Base-by-base conservation (phyloP, 1,140 invertebrate genomes). In the Zaprionus vittiger region DNA sequence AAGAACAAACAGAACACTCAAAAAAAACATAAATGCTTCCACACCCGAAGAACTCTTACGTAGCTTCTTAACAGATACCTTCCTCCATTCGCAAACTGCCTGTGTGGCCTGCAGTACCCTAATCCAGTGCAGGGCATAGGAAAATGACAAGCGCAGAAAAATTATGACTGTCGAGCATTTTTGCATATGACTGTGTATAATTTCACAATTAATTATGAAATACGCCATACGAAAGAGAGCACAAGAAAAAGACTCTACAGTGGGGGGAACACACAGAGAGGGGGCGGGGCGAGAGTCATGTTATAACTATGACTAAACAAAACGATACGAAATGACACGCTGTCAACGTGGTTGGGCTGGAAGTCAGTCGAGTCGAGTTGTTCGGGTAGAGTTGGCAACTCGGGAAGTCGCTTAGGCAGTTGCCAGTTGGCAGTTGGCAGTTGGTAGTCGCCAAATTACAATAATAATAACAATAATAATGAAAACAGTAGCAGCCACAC, bases 161-260 rank as follows among this genome's bases (percentile, higher is more conserved):
- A 81, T 79, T 81, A 79, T 57, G 68, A 73, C 57, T 83, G 70
- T 73, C 73, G 55, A 70, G 56, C 68, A 75, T 81, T 86, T 86
- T 83, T 83, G 77, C 83, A 83, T 80, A 80, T 83, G 72, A 44
- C 78, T 75, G 60, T 83, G 83, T 83, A 87, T 87, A 87, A 87
- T 87, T 89, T 83, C 47, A 89, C 83, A 87, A 89, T 89, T 87
- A 87, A 87, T 87, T 87, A 87, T 87, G 77, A 87, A 83, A 87
- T 83, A 73, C 81, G 83, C 61, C 78, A 68, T 49, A 65, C 70
- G 73, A 63, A 61, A 56, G 31, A 49, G 24, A 28, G 54, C 38
- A 67, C 26, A 69, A 63, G 56, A n/a, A 70, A 17, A 54, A 55
- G 37, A 66, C 17, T 31, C 49, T 54, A 44, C 41, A 5, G 56